These are phyloP conservation scores for Onchidella celtica DNA, from an alignment of 2,888 invertebrate genomes.

Conservation along the genomic window DNA sequence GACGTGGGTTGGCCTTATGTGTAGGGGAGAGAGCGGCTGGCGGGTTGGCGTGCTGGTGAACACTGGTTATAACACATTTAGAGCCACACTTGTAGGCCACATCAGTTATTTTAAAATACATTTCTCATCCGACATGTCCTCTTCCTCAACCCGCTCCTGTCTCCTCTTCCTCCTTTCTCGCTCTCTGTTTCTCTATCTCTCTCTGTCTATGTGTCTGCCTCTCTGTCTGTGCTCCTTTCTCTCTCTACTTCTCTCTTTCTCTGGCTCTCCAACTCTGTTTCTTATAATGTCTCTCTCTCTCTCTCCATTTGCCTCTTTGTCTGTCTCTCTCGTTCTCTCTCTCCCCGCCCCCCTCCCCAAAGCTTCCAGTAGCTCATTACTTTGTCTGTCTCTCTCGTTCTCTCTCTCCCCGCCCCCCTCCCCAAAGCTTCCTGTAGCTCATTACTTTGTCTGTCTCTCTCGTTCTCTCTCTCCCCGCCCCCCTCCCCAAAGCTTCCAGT, in stretches of 20 bases:
- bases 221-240: not conserved
- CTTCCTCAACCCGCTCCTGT: not conserved
- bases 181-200: not conserved
- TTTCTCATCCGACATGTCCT: no score
- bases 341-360: not conserved
- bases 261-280: not conserved
- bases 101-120: no score
- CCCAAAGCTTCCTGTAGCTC: not conserved
- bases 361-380: not conserved
- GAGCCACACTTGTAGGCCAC: no score
- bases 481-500: no score
- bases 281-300: no score
- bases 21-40: no score
- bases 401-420: not conserved
- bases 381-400: not conserved
- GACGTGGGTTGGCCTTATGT: no score
- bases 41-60: no score
- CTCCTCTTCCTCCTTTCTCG: not conserved
- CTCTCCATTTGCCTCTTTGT: not conserved
- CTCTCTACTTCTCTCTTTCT: not conserved
- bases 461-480: not conserved
- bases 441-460: not conserved
- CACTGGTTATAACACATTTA: no score
- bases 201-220: not conserved
- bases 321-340: not conserved